These are phyloP conservation scores for Drosophila lacteicornis DNA, from an alignment of 1,140 invertebrate species.

Conservation along the genomic window DNA sequence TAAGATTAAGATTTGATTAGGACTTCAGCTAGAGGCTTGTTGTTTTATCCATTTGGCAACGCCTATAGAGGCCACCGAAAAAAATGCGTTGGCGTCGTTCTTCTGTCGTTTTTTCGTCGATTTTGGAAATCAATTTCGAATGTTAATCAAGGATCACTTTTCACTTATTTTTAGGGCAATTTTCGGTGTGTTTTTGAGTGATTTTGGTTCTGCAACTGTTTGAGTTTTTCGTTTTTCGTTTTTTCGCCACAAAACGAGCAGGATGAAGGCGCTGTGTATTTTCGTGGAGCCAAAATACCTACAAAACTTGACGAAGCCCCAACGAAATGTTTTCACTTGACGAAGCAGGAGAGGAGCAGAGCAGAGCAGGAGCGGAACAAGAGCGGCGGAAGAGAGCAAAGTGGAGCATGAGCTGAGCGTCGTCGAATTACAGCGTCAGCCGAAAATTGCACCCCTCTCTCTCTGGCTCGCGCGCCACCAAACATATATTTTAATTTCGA, in stretches of 20 bases:
- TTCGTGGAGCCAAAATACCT: slow-evolving; percentile 78
- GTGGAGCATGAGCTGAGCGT: slow-evolving; percentile 65
- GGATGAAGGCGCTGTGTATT: slow-evolving; percentile 68
- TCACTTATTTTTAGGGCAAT: slow-evolving; percentile 12
- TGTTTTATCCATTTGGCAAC: slow-evolving; percentile 61
- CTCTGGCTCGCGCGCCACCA: slow-evolving; percentile 33
- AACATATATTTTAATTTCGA: slow-evolving; percentile 82
- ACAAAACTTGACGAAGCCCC: slow-evolving; percentile 76
- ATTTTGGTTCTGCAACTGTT: slow-evolving; percentile 20
- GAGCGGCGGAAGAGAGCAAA: slow-evolving; percentile 46
- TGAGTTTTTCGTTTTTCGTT: slow-evolving; percentile 50
- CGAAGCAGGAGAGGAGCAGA: slow-evolving; percentile 47
- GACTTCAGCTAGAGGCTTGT: slow-evolving; percentile 28
- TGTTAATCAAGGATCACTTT: slow-evolving; percentile 29
- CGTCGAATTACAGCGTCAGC: slow-evolving; percentile 78
- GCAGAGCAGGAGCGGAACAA: slow-evolving; percentile 21
- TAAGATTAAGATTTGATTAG: slow-evolving; percentile 7
- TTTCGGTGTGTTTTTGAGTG: slow-evolving; percentile 24
- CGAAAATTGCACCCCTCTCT: slow-evolving; percentile 62
- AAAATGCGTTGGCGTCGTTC: slow-evolving; percentile 30
- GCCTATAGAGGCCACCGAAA: slow-evolving; percentile 59
- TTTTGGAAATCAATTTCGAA: slow-evolving; percentile 9
- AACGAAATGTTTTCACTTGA: slow-evolving; percentile 80
- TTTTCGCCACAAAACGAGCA: slow-evolving; percentile 43
- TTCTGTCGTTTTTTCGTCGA: slow-evolving; percentile 2